Conservation (phyloP, 53 echinoderm and acorn worm genomes). For the Temnopleurus reevesii region DNA sequence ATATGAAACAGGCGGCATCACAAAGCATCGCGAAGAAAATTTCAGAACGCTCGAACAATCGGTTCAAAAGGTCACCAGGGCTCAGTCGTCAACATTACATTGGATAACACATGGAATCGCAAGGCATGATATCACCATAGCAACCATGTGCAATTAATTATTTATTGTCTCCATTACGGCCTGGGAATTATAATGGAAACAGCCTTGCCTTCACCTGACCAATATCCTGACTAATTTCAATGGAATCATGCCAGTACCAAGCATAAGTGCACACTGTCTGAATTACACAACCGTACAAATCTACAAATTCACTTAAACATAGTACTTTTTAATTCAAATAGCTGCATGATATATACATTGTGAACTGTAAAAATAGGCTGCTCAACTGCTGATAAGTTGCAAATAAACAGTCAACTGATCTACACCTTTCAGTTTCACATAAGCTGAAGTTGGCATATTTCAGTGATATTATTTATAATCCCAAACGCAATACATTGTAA, state of each 20-base stretch:
- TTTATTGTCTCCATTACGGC: conserved; percentile 2
- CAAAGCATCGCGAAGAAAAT: not conserved
- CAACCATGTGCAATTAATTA: conserved; percentile 19
- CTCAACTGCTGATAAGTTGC: too few relatives aligned
- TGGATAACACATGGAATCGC: not conserved
- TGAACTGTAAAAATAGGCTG: too few relatives aligned
- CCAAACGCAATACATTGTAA: too few relatives aligned
- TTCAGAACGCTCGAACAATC: not conserved
- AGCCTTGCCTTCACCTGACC: not conserved
- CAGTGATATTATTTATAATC: too few relatives aligned
- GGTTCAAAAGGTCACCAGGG: not conserved
- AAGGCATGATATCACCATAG: conserved; percentile 2
- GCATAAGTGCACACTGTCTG: not conserved
- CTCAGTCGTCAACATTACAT: not conserved
- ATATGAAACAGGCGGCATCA: not conserved
- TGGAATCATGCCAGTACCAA: too few relatives aligned
- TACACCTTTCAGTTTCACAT: too few relatives aligned
- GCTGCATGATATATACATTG: too few relatives aligned
- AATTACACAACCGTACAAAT: not conserved
- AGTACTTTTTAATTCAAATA: too few relatives aligned
- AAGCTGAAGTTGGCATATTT: too few relatives aligned
- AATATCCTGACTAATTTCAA: conserved; percentile 29
- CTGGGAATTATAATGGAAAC: not conserved
- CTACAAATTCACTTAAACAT: too few relatives aligned
- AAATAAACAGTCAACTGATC: too few relatives aligned